Base-by-base conservation (phyloP, 2,797 vertebrate genomes). In the Oryzias dopingdopingensis region DNA sequence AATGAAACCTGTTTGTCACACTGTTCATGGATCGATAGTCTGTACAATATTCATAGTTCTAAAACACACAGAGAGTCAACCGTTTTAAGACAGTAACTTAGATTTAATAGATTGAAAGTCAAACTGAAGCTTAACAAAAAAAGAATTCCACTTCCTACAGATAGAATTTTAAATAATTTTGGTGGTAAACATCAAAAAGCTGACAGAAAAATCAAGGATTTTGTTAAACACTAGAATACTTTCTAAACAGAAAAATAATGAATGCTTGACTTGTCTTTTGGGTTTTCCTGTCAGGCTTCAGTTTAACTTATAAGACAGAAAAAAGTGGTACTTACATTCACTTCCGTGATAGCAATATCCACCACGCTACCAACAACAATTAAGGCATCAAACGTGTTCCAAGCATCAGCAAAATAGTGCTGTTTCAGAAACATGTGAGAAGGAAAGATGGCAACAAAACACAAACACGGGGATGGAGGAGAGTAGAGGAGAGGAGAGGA, bases 321-420 rank as follows among this genome's bases (percentile, higher is more conserved):
- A 55, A 77, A 74, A 63, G 45, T 41, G 12, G 52, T 92, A 93
- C 91, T 93, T 91, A 93, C 92, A 87, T 99, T 99, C 81, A 99
- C 95, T 96, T 99, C 97, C 90, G 97, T 99, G 93, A 99, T 98
- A 92, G 97, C 97, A 93, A 99, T 99, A 93, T 99, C 97, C 91
- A 99, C 96, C 93, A 99, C 95, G 94, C 96, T 98, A 97, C 97
- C 97, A 77, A 99, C 97, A 94, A 99, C 97, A 94, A 99, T 99
- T 96, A 98, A 98, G 95, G 97, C 97, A 95, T 99, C 97, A 92
- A 99, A 99, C 90, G 97, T 97, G 95, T 99, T 99, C 97, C 97
- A 99, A 94, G 97, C 97, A 92, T 99, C 97, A 94, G 96, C 94
- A 92, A 99, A 99, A 98, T 99, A 99, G 94, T 99, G 97, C 97